These are phyloP conservation scores for Calameuta pallipes DNA, from an alignment of 2,888 invertebrate genomes.

Conservation along the genomic window DNA sequence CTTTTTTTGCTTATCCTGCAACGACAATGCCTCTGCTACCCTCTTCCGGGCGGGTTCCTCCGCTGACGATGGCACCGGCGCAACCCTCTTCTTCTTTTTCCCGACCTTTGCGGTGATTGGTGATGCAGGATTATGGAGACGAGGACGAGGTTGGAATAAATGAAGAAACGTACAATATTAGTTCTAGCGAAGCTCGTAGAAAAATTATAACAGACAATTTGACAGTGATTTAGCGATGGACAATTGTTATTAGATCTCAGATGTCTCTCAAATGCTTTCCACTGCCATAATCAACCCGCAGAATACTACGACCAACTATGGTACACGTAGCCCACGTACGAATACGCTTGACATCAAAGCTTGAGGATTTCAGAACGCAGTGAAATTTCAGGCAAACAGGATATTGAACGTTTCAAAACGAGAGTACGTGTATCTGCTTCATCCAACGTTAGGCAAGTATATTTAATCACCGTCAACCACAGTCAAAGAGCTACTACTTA, in stretches of 20 bases:
- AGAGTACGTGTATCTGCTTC: background rate
- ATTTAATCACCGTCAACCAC: background rate
- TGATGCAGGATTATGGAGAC: conserved; percentile 1
- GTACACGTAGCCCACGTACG: background rate
- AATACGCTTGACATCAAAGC: background rate
- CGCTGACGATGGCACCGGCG: conserved; percentile 22
- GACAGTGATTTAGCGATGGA: background rate
- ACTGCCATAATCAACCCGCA: background rate
- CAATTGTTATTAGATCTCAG: background rate
- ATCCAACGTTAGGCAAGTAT: background rate
- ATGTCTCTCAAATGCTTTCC: too few relatives aligned
- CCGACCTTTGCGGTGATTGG: conserved; percentile 20
- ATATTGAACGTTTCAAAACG: background rate
- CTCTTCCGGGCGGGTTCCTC: conserved; percentile 54
- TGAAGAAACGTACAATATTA: background rate
- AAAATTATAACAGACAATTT: background rate
- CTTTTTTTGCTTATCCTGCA: conserved; percentile 35
- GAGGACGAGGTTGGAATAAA: background rate
- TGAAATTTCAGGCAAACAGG: background rate
- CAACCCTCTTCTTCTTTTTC: conserved; percentile 38
- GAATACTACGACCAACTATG: background rate
- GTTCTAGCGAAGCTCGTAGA: background rate
- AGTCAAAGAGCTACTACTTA: background rate
- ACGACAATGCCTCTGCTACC: conserved; percentile 39
- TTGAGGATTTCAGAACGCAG: background rate